Evolutionary conservation across 1,140 invertebrate species (phyloP).

Genomic region (Megathymus violae): DNA sequence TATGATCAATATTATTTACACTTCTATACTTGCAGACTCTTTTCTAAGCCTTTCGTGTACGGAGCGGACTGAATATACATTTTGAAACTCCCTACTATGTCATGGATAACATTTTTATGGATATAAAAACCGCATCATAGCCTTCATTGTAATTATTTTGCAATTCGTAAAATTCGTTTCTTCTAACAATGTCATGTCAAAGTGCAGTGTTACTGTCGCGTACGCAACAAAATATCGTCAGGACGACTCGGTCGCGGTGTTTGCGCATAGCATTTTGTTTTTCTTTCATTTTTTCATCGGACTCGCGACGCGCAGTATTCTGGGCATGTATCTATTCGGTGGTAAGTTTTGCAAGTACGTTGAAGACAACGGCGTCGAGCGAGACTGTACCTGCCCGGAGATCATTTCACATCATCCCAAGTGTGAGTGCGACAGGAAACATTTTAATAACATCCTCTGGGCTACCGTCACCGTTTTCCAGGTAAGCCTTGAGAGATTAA

Average conservation of each 20-base stretch:
- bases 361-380: constrained; percentile 93
- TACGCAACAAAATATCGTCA: constrained; percentile 60
- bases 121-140: too few relatives aligned
- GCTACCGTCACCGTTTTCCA: constrained; percentile 98
- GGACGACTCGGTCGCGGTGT: constrained; percentile 72
- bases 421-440: constrained; percentile 97
- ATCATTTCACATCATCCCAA: constrained; percentile 92
- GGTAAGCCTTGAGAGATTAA: constrained; percentile 87
- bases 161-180: constrained; percentile 45
- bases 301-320: constrained; percentile 90
- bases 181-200: constrained; percentile 38
- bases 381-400: constrained; percentile 96
- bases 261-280: constrained; percentile 83
- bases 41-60: too few relatives aligned
- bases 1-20: neutral
- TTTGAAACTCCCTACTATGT: too few relatives aligned
- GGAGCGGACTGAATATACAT: too few relatives aligned
- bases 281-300: constrained; percentile 82
- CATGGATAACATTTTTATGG: too few relatives aligned
- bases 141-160: neutral
- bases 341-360: constrained; percentile 99
- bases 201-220: constrained; percentile 74
- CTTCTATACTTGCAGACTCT: too few relatives aligned
- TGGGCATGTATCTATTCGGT: constrained; percentile 99
- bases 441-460: constrained; percentile 98